Conservation (phyloP, 1,140 invertebrate genomes). For the Papilio helenus region DNA sequence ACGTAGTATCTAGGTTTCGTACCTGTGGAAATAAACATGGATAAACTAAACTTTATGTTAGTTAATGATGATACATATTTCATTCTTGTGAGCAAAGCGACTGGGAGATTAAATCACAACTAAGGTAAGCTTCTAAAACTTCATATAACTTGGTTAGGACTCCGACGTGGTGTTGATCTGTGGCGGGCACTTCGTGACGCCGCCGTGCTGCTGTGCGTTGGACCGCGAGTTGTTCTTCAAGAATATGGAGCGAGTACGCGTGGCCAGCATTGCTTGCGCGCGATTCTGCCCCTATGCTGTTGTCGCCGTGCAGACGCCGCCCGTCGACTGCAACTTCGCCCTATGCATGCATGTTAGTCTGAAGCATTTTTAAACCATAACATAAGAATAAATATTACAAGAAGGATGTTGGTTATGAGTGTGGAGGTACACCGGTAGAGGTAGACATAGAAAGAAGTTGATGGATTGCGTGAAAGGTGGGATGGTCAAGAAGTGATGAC, state of each 20-base stretch:
- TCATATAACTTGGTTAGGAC: constrained; percentile 47
- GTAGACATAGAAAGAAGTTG: too few relatives aligned
- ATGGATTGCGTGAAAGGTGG: too few relatives aligned
- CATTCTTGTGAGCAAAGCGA: neutral
- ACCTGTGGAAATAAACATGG: too few relatives aligned
- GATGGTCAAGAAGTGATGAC: too few relatives aligned
- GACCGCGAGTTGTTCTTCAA: constrained; percentile 70
- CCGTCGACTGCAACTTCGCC: constrained; percentile 70
- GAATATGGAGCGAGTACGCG: constrained; percentile 68
- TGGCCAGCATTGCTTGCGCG: constrained; percentile 57
- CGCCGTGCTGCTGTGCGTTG: constrained; percentile 60
- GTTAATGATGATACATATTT: too few relatives aligned
- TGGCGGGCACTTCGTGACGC: constrained; percentile 61
- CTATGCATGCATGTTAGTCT: constrained; percentile 65
- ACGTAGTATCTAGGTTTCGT: too few relatives aligned
- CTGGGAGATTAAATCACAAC: neutral
- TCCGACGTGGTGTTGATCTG: constrained; percentile 72
- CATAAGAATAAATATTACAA: too few relatives aligned
- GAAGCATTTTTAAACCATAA: neutral
- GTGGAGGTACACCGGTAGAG: too few relatives aligned
- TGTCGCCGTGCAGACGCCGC: constrained; percentile 68
- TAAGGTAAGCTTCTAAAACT: too few relatives aligned
- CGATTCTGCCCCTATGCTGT: constrained; percentile 66
- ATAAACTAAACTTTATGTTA: too few relatives aligned
- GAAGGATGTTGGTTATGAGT: too few relatives aligned